A percentile compares a stretch with the other conserved stretches of the same genome.
Evolutionary conservation across 2,888 invertebrate species (phyloP).

Genomic region (Aelia acuminata): DNA sequence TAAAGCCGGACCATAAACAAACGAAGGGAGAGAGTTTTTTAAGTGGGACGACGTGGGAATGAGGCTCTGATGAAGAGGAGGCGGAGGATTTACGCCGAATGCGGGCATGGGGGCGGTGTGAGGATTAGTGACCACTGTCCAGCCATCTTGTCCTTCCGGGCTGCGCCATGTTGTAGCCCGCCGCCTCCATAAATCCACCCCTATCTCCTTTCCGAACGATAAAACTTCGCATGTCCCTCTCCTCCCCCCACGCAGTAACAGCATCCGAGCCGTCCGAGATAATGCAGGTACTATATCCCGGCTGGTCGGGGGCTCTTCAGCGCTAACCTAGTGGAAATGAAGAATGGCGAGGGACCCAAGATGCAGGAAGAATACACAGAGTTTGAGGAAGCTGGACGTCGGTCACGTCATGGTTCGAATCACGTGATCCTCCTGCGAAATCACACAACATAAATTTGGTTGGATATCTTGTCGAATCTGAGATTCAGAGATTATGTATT

Average conservation of each 20-base stretch:
- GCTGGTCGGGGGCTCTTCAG: neutral
- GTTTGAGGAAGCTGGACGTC: neutral
- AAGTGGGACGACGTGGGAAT: conserved; percentile 47
- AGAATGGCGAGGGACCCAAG: neutral
- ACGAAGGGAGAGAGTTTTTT: conserved; percentile 37
- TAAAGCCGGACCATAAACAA: conserved; percentile 38
- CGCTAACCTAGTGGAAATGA: conserved; percentile 40
- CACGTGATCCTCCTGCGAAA: neutral
- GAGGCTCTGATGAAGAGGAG: conserved; percentile 28
- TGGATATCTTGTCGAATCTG: too few relatives aligned
- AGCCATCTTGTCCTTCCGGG: conserved; percentile 51
- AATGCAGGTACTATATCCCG: conserved; percentile 48
- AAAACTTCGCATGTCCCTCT: conserved; percentile 56
- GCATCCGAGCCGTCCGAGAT: conserved; percentile 38
- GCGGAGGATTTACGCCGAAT: conserved; percentile 37
- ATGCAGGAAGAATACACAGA: conserved; percentile 25
- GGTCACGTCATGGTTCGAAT: neutral
- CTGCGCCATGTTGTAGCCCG: conserved; percentile 4
- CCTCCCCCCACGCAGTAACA: conserved; percentile 49
- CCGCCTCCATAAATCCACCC: conserved; percentile 32
- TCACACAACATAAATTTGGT: too few relatives aligned
- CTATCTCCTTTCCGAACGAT: conserved; percentile 53
- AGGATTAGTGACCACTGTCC: conserved; percentile 50
- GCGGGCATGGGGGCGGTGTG: conserved; percentile 2
- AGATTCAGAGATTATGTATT: too few relatives aligned